A percentile compares a stretch with the other conserved stretches of the same genome.
Evolutionary conservation across 2,888 invertebrate species (phyloP).

Genomic region (Tanypteryx hageni): DNA sequence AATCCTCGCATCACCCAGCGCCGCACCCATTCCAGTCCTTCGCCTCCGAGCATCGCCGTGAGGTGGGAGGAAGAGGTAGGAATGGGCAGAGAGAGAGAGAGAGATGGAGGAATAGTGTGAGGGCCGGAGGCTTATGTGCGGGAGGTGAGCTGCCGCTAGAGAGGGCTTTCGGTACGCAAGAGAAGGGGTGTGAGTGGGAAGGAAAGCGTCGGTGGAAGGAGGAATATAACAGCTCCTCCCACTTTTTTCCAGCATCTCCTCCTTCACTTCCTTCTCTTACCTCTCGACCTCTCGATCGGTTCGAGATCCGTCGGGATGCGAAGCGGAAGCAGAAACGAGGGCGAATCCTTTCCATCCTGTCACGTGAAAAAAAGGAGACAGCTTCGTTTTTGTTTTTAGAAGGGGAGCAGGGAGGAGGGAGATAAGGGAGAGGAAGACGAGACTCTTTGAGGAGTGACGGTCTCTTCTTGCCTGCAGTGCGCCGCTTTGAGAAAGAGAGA

Average conservation of each 20-base stretch:
- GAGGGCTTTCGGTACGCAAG: neutral
- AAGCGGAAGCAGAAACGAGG: slow-evolving; percentile 12
- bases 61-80: neutral
- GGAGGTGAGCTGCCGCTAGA: neutral
- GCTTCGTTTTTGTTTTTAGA: slow-evolving; percentile 2
- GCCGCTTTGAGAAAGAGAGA: no score
- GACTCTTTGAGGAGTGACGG: neutral
- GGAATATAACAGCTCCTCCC: neutral
- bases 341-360: slow-evolving; percentile 16
- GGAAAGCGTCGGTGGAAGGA: neutral
- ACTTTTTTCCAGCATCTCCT: slow-evolving; percentile 32
- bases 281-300: slow-evolving; percentile 38
- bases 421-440: neutral
- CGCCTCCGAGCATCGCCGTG: neutral
- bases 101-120: neutral
- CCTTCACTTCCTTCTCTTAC: neutral
- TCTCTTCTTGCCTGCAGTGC: neutral
- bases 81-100: neutral
- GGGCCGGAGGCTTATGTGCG: slow-evolving; percentile 11
- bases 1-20: slow-evolving; percentile 7
- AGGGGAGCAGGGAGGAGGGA: neutral
- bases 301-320: slow-evolving; percentile 21
- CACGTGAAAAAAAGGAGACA: slow-evolving; percentile 20
- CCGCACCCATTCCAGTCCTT: neutral
- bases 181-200: neutral